Conservation (phyloP, 2,113 vertebrate species). For the Opisthocomus hoazin region DNA sequence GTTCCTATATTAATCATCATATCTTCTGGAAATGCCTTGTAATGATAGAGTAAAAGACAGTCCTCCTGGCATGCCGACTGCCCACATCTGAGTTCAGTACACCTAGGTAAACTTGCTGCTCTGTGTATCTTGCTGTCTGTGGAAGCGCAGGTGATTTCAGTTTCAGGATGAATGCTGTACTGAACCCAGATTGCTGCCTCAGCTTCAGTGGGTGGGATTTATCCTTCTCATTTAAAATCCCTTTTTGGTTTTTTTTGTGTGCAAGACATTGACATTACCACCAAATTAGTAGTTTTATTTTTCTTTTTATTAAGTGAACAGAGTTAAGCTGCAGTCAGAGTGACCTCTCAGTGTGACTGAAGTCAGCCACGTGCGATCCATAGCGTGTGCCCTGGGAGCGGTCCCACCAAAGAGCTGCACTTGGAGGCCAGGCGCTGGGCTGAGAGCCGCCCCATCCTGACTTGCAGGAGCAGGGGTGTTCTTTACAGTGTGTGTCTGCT, state of each 20-base stretch:
- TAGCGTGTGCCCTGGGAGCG: not conserved
- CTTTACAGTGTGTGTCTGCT: not conserved
- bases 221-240: not conserved
- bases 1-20: not conserved
- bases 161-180: not conserved
- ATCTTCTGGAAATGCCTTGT: not conserved
- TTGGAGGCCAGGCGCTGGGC: not conserved
- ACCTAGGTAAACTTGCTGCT: not conserved
- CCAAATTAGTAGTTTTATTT: not conserved
- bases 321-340: not conserved
- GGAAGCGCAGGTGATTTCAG: not conserved
- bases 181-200: not conserved
- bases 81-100: not conserved
- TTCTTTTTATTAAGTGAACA: not conserved
- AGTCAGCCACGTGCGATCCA: not conserved
- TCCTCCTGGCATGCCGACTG: not conserved
- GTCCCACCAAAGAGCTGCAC: not conserved
- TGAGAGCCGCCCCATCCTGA: not conserved
- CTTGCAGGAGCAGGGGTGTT: not conserved
- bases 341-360: not conserved
- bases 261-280: not conserved
- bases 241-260: not conserved
- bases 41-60: not conserved
- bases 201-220: not conserved
- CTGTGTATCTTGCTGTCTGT: not conserved